Evolutionary conservation across 1,140 invertebrate species (phyloP).

Genomic region (Schmidtea mediterranea): DNA sequence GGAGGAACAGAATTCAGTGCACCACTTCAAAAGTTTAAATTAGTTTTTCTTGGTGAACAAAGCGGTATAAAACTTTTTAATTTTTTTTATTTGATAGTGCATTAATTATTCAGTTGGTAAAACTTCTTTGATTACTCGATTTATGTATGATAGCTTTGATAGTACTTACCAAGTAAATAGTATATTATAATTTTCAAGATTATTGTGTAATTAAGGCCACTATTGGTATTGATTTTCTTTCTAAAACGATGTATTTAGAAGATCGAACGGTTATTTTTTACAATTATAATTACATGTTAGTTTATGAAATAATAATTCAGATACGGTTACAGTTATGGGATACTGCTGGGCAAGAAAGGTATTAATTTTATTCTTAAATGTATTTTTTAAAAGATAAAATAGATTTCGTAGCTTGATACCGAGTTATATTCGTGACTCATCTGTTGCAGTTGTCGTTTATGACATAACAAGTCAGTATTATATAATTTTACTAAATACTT

Average conservation of each 20-base stretch:
- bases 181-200: neutral
- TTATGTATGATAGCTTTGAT: constrained; percentile 99
- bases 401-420: constrained; percentile 79
- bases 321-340: constrained; percentile 78
- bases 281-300: neutral
- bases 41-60: constrained; percentile 95
- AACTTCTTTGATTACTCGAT: constrained; percentile 92
- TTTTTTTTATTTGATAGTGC: constrained; percentile 25
- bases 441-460: constrained; percentile 95
- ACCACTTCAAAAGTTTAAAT: constrained; percentile 87
- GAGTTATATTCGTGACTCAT: constrained; percentile 94
- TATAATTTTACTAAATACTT: neutral
- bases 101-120: constrained; percentile 58
- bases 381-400: too few species aligned
- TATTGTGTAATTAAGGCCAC: constrained; percentile 46
- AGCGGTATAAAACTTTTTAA: constrained; percentile 43
- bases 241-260: constrained; percentile 99
- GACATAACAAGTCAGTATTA: constrained; percentile 67
- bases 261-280: constrained; percentile 55
- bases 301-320: constrained; percentile 1
- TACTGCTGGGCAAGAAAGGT: constrained; percentile 80
- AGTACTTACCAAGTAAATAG: constrained; percentile 50
- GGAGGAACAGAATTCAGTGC: too few species aligned
- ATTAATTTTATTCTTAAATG: too few species aligned
- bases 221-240: constrained; percentile 98